Evolutionary conservation across 2,888 invertebrate genomes (phyloP).

Genomic region (Platerodrilus igneus): DNA sequence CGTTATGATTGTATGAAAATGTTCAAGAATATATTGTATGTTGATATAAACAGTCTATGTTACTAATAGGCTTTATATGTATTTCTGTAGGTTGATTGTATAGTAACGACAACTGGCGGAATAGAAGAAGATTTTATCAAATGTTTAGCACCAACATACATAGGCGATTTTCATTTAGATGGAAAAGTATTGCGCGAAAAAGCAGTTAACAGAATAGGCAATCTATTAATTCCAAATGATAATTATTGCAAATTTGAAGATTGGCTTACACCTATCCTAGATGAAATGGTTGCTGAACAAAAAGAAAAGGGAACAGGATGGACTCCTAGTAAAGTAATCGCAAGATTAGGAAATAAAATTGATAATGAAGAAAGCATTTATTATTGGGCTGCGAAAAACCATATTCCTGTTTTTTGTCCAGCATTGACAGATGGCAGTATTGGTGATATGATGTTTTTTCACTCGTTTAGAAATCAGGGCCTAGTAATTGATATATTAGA

Average conservation of each 20-base stretch:
- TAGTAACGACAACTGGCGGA: conserved; percentile 97
- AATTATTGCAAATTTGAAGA: conserved; percentile 98
- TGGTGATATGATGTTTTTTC: conserved; percentile 99
- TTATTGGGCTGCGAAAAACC: conserved; percentile 94
- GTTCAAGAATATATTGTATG: too few relatives aligned
- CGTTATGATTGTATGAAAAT: too few relatives aligned
- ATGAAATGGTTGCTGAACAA: conserved; percentile 88
- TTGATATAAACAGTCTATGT: too few relatives aligned
- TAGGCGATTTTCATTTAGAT: conserved; percentile 85
- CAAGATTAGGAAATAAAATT: conserved; percentile 84
- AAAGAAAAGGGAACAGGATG: conserved; percentile 67
- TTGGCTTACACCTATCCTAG: conserved; percentile 92
- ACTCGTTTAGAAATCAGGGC: conserved; percentile 90
- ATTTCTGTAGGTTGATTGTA: conserved; percentile 73
- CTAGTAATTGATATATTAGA: conserved; percentile 89
- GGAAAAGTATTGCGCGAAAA: conserved; percentile 75
- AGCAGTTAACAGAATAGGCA: conserved; percentile 82
- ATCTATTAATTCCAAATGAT: conserved; percentile 94
- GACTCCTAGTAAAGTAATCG: conserved; percentile 88
- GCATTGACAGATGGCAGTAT: conserved; percentile 96
- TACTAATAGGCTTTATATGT: too few relatives aligned
- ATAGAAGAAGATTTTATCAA: conserved; percentile 99
- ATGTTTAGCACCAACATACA: conserved; percentile 89
- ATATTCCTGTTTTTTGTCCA: conserved; percentile 96
- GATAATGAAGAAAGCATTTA: conserved; percentile 88